Base-by-base conservation (phyloP, 1,140 invertebrate species). In the Pogonognathellus flavescens region DNA sequence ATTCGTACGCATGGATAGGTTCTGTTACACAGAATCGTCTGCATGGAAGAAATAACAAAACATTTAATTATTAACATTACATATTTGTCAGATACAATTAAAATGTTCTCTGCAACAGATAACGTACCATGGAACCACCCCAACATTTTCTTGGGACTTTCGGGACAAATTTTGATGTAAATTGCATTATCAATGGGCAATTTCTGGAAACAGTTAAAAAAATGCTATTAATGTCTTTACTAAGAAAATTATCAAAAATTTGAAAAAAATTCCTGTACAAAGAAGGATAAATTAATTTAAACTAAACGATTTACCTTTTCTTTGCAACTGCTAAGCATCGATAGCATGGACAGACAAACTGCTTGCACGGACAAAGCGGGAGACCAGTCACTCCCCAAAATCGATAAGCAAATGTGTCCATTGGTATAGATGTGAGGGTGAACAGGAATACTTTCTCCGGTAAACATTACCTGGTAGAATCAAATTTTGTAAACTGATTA, bases 341-440 rank as follows among this genome's bases (percentile, higher is more conserved):
- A 99, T 86, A 99, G 94, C 91, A 99, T 98, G 90, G 96, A 98
- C 82, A 99, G 93, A 92, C 98, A 99, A 76, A 99, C 97, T 82
- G 97, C 96, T 91, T 98, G 96, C 80, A 99, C 97, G 70, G 97
- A 98, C 49, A 99, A 93, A 82, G 98, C 98, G 66, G 98, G 98
- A 82, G 97, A 97, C 98, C 98, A 99, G n/a, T n/a, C n/a, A 92
- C 99, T 98, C 90, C 99, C 98, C 86, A 99, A 92, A 89, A 99
- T 99, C 18, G 97, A 99, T 86, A 99, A 93, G 91, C 98, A 99
- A 91, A 99, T 99, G 92, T 99, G 98, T 25, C 98, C 98, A 92
- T 99, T 99, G 90, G 96, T 98, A 91, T 99, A 99, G 86, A 99
- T 95, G 92, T 99, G 98, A 59, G 98, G 98, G 92, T 99, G 98